Conservation (phyloP, 2,888 invertebrate species). For the Dolomedes plantarius region DNA sequence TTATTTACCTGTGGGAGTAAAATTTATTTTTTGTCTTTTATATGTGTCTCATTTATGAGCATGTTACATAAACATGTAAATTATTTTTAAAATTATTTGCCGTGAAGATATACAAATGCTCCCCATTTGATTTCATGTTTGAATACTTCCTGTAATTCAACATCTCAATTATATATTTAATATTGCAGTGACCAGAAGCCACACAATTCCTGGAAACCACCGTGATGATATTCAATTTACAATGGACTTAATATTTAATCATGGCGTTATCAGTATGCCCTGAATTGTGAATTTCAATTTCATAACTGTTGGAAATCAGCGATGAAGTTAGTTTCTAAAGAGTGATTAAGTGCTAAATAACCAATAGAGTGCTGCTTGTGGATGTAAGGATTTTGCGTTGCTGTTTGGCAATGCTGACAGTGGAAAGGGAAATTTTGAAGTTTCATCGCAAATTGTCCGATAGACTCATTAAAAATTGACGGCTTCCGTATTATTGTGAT, state of each 20-base stretch:
- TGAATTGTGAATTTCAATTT: conserved; percentile 6
- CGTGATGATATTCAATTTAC: background rate
- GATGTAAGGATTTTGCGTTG: background rate
- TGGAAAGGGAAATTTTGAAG: background rate
- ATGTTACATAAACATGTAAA: too few relatives aligned
- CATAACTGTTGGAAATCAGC: conserved; percentile 8
- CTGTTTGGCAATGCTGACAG: background rate
- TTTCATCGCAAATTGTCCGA: background rate
- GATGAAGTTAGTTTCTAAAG: background rate
- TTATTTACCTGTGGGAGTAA: too few relatives aligned
- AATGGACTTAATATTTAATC: conserved; percentile 16
- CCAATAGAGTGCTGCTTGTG: background rate
- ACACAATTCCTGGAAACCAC: background rate
- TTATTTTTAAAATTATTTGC: too few relatives aligned
- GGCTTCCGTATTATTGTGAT: background rate
- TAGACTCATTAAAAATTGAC: background rate
- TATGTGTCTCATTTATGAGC: too few relatives aligned
- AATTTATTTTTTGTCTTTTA: too few relatives aligned
- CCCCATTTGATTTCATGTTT: background rate
- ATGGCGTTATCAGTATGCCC: background rate
- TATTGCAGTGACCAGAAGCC: conserved; percentile 6
- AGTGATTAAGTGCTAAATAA: conserved; percentile 16
- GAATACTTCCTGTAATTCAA: background rate
- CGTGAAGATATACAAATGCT: too few relatives aligned
- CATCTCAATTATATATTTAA: background rate